phyloP scores from a whole-genome alignment of 2,797 vertebrate species.

The Leptodactylus fallax region DNA sequence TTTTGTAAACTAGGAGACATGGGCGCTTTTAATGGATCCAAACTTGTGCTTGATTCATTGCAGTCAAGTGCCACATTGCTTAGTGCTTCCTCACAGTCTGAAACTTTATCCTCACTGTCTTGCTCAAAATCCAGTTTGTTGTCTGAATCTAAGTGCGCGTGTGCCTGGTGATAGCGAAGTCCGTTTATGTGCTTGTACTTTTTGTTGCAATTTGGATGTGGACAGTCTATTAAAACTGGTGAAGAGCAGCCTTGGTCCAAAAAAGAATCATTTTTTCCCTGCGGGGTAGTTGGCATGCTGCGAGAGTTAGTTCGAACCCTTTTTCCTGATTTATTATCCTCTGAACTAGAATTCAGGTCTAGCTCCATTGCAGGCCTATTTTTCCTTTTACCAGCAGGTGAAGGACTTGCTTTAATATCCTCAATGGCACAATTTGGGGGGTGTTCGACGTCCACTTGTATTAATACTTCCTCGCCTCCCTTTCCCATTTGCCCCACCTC shows the following conservation, averaged over 20 bases:
- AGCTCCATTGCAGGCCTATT: constrained; percentile 90
- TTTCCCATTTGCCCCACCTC: constrained; percentile 90
- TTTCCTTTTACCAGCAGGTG: constrained; percentile 87
- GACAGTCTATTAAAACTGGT: constrained; percentile 97
- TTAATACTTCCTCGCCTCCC: constrained; percentile 93
- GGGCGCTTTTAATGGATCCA: constrained; percentile 84
- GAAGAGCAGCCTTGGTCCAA: constrained; percentile 93
- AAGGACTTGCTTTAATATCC: constrained; percentile 88
- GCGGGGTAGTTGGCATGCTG: constrained; percentile 93
- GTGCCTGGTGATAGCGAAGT: constrained; percentile 95
- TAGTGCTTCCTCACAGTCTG: constrained; percentile 91
- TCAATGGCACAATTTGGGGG: constrained; percentile 91
- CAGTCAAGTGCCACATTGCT: constrained; percentile 85
- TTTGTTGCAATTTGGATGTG: constrained; percentile 98
- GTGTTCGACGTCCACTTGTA: constrained; percentile 86
- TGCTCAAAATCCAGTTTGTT: constrained; percentile 92
- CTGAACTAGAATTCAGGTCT: constrained; percentile 90
- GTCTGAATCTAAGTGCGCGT: constrained; percentile 92
- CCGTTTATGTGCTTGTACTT: constrained; percentile 99
- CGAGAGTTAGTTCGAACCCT: constrained; percentile 93
- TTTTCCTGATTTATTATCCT: constrained; percentile 91
- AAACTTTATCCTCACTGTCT: constrained; percentile 91
- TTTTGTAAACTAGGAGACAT: constrained; percentile 84
- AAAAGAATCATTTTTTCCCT: constrained; percentile 92
- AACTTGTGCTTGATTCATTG: constrained; percentile 80